phyloP scores from a whole-genome alignment of 2,113 vertebrate species.

The Coturnix japonica region DNA sequence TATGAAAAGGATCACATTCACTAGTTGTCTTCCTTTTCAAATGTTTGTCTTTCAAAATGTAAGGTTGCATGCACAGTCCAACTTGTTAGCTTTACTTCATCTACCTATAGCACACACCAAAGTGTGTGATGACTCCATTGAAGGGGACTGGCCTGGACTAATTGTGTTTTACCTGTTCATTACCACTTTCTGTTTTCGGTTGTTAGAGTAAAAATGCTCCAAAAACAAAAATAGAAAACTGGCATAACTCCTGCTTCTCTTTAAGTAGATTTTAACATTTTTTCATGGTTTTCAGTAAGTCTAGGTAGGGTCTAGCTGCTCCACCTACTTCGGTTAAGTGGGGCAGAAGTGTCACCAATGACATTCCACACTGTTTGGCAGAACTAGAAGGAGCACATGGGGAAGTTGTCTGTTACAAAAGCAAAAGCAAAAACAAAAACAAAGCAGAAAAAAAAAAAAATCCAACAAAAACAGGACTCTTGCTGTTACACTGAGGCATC shows the following conservation, averaged over 20 bases:
- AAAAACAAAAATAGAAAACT: not conserved
- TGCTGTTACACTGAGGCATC: not conserved
- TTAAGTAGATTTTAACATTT: not conserved
- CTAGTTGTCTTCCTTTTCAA: not conserved
- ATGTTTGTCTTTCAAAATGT: not conserved
- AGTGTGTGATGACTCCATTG: not conserved
- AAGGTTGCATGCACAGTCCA: not conserved
- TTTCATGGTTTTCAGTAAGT: not conserved
- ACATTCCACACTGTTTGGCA: not conserved
- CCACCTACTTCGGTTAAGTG: not conserved
- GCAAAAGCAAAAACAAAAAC: not conserved
- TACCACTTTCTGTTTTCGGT: not conserved
- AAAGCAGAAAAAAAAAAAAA: not conserved
- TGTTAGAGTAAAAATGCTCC: not conserved
- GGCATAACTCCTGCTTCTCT: not conserved
- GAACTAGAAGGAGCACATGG: not conserved
- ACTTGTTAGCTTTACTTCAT: not conserved
- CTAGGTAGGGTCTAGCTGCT: not conserved
- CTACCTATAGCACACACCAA: rapidly evolving
- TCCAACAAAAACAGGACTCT: not conserved
- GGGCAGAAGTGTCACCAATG: not conserved
- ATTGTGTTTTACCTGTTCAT: not conserved
- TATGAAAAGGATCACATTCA: not conserved
- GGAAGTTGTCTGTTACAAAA: not conserved
- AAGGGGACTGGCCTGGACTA: not conserved